Percentiles rank a stretch among this genome's conserved stretches.
Evolutionary conservation across 2,797 vertebrate species (phyloP).

Genomic region (Hippopotamyrus pictus): DNA sequence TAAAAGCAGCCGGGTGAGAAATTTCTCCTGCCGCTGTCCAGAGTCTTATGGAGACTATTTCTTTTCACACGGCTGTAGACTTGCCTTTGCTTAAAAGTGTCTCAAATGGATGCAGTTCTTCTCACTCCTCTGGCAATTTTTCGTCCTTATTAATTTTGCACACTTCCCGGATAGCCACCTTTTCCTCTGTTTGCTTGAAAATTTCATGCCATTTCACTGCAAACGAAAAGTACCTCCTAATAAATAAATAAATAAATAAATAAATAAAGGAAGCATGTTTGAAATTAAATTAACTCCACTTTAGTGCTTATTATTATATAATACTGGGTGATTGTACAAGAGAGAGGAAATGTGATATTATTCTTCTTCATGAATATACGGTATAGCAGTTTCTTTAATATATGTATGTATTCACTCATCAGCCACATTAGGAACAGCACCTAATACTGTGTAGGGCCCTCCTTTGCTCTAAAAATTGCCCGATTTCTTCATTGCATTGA

Average conservation of each 20-base stretch:
- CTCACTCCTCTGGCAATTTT: conserved; percentile 55
- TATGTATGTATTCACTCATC: background rate
- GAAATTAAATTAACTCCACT: background rate
- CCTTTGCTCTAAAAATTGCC: background rate
- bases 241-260: background rate
- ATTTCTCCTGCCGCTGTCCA: conserved; percentile 37
- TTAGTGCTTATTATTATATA: background rate
- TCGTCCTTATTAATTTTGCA: conserved; percentile 55
- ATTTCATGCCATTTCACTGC: conserved; percentile 48
- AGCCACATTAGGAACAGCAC: background rate
- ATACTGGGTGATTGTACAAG: background rate
- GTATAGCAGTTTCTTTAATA: background rate
- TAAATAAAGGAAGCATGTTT: background rate
- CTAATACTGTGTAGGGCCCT: background rate
- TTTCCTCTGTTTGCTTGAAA: conserved; percentile 40
- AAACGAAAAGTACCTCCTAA: conserved; percentile 29
- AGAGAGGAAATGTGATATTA: background rate
- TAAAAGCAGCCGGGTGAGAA: conserved; percentile 53
- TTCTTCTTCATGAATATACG: background rate
- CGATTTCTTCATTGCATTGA: background rate
- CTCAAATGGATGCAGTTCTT: conserved; percentile 52
- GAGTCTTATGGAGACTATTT: conserved; percentile 42
- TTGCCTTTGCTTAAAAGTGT: conserved; percentile 59
- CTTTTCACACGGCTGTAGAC: conserved; percentile 55
- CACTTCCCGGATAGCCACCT: conserved; percentile 38